phyloP scores from a whole-genome alignment of 1,140 invertebrate species.

The Chrysopa pallens region DNA sequence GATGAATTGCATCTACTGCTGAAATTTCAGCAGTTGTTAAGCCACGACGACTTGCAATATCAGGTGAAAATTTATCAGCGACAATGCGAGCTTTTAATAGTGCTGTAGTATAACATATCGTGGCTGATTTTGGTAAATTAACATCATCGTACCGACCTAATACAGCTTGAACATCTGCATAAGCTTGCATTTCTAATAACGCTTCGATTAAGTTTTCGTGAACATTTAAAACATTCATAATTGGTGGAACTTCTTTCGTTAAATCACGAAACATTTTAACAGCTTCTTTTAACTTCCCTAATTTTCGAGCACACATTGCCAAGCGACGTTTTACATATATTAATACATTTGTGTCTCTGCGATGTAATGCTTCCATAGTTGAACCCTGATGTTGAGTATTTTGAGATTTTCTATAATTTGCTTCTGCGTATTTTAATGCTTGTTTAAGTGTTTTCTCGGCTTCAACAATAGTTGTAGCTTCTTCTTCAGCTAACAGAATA shows the following conservation, averaged over 20 bases:
- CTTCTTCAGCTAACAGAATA: slow-evolving; percentile 91
- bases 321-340: slow-evolving; percentile 88
- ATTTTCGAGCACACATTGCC: slow-evolving; percentile 91
- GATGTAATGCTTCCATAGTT: slow-evolving; percentile 59
- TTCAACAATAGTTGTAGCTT: slow-evolving; percentile 80
- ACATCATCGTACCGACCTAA: slow-evolving; percentile 95
- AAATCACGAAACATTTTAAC: slow-evolving; percentile 95
- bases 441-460: slow-evolving; percentile 75
- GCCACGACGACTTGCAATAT: slow-evolving; percentile 73
- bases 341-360: slow-evolving; percentile 86
- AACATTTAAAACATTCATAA: slow-evolving; percentile 88
- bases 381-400: slow-evolving; percentile 52
- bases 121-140: slow-evolving; percentile 85
- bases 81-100: slow-evolving; percentile 82
- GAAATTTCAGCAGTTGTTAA: slow-evolving; percentile 80
- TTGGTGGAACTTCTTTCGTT: slow-evolving; percentile 92
- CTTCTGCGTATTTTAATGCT: slow-evolving; percentile 75
- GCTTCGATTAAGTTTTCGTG: slow-evolving; percentile 97
- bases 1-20: slow-evolving; percentile 90
- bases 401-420: slow-evolving; percentile 69
- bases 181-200: slow-evolving; percentile 87
- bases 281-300: slow-evolving; percentile 86
- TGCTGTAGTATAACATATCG: slow-evolving; percentile 94
- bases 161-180: slow-evolving; percentile 89
- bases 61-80: slow-evolving; percentile 83